Base-by-base conservation (phyloP, 1,140 invertebrate species). In the Drosophila kohkoa region DNA sequence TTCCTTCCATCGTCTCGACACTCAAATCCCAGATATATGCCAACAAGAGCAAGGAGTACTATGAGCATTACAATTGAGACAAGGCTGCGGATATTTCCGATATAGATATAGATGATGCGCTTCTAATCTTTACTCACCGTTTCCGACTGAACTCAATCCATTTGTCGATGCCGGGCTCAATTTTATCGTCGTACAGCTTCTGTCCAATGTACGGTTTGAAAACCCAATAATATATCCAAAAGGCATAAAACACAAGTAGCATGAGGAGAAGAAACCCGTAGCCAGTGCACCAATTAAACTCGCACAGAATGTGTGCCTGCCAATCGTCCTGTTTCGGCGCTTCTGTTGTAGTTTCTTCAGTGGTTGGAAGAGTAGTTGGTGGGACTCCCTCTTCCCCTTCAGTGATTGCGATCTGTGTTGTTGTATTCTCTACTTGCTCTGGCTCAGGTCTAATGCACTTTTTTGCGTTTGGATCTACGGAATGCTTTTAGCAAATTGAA, bases 201-300 rank as follows among this genome's bases (percentile, higher is more conserved):
- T 55, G n/a, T 1, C 80, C 79, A 13, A 81, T 25, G 5, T 5
- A 30, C 1, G 79, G 81, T 52, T 79, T 83, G 8, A 83, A 69
- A 1, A 79, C 1, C 32, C 58, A 71, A 11, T 82, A 82, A 25
- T 82, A 83, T 6, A 81, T 25, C 49, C 71, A 79, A n/a, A 79
- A 13, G 4, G 76, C 30, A 59, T 83, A 81, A 45, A 83, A 79
- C 0, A 65, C 0, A 0, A 52, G 5, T 16, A 82, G 63, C 0
- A 73, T 0, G 0, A 76, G 0, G 4, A 74, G 0, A 0, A 79
- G 45, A 7, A 76, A 71, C 0, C 79, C 81, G 45, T 74, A 79
- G 7, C 79, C 81, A 3, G n/a, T 5, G 7, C 81, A 83, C 76
- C 62, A 83, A 32, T 79, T 62, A 0, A 73, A 30, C 0, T 38